Conservation (phyloP, 2,888 invertebrate species). For the Pollenia labialis region DNA sequence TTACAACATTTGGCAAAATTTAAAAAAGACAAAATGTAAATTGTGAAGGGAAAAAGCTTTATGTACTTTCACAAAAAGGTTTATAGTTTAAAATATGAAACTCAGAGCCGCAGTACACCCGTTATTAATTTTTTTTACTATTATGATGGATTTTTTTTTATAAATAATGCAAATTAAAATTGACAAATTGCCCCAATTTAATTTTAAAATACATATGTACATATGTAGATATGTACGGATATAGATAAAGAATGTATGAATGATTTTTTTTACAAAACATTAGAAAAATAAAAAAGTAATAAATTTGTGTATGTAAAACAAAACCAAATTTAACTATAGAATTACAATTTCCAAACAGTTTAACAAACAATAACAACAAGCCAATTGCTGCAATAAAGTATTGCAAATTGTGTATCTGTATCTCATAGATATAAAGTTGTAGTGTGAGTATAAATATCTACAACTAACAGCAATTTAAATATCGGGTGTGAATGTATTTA, state of each 20-base stretch:
- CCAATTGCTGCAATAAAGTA: constrained; percentile 53
- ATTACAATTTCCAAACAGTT: constrained; percentile 68
- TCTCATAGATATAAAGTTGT: background rate
- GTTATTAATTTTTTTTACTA: too few relatives aligned
- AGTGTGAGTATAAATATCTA: constrained; percentile 1
- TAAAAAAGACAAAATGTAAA: too few relatives aligned
- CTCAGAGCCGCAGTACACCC: too few relatives aligned
- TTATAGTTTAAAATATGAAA: too few relatives aligned
- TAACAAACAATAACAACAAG: constrained; percentile 42
- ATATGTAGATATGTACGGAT: too few relatives aligned
- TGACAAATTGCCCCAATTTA: background rate
- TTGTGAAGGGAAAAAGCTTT: too few relatives aligned
- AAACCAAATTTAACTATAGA: constrained; percentile 49
- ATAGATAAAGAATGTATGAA: background rate
- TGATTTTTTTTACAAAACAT: background rate
- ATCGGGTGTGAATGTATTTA: constrained; percentile 24
- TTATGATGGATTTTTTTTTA: too few relatives aligned
- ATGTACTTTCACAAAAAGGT: too few relatives aligned
- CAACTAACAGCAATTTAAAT: constrained; percentile 18
- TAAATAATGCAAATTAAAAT: background rate
- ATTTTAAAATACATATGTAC: background rate
- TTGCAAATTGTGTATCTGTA: constrained; percentile 15
- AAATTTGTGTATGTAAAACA: constrained; percentile 26
- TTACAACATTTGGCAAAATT: too few relatives aligned
- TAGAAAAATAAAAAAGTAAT: background rate